Evolutionary conservation across 2,113 vertebrate species (phyloP).

Genomic region (Indri indri): DNA sequence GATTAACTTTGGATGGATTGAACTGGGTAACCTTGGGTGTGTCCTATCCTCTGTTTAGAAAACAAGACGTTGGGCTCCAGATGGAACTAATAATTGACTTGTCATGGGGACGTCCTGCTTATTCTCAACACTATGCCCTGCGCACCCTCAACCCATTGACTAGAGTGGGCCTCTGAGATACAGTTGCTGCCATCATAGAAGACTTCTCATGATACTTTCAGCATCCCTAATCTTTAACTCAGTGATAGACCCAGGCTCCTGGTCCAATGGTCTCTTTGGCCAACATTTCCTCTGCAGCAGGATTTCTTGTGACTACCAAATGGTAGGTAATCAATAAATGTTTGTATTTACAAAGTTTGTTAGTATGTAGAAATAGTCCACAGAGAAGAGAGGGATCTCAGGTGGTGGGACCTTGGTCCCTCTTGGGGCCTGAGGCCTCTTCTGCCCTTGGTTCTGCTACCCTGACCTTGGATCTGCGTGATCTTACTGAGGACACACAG

Average conservation of each 20-base stretch:
- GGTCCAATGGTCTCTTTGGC: background rate
- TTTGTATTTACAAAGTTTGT: background rate
- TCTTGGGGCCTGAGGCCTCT: background rate
- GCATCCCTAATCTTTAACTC: background rate
- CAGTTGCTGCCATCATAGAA: background rate
- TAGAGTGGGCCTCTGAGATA: background rate
- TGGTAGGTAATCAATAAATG: background rate
- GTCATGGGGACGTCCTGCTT: background rate
- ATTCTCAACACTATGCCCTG: background rate
- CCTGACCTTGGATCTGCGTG: background rate
- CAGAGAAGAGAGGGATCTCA: background rate
- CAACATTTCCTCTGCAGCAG: background rate
- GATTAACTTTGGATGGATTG: fast-evolving
- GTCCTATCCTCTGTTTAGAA: background rate
- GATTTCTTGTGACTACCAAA: too few species aligned
- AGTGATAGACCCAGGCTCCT: background rate
- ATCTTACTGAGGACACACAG: slow-evolving; percentile 75
- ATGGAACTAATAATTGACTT: background rate
- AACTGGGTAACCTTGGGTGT: background rate
- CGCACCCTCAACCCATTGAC: background rate
- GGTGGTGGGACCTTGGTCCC: background rate
- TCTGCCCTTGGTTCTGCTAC: background rate
- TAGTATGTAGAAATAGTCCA: too few species aligned
- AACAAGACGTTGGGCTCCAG: background rate
- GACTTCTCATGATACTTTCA: background rate